Conservation (phyloP, 2,888 invertebrate genomes). For the Tinea semifulvella region DNA sequence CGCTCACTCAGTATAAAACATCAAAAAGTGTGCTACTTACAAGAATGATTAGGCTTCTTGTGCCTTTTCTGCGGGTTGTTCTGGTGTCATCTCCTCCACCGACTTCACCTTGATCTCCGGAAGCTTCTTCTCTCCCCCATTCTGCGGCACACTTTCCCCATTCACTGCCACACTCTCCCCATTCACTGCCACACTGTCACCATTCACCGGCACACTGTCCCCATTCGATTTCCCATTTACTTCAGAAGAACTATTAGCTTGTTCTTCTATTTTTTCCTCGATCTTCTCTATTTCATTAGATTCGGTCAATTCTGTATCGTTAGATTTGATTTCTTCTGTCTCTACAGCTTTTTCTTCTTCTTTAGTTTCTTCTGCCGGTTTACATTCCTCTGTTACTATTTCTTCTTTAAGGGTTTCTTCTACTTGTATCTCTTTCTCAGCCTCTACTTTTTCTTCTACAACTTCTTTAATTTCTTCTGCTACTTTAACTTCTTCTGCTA, state of each 20-base stretch:
- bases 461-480: conserved; percentile 18
- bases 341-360: neutral
- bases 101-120: conserved; percentile 64
- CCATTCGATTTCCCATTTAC: conserved; percentile 18
- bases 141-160: neutral
- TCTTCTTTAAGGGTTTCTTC: conserved; percentile 26
- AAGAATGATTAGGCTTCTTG: neutral
- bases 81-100: conserved; percentile 52
- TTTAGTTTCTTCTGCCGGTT: neutral
- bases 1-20: too few species aligned
- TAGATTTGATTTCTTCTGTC: too few species aligned
- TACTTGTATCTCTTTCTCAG: conserved; percentile 18
- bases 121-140: conserved; percentile 10
- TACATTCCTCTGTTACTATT: conserved; percentile 12
- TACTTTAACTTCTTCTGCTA: neutral
- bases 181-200: conserved; percentile 15
- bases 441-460: conserved; percentile 13
- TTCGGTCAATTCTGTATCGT: conserved; percentile 15
- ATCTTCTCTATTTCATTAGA: conserved; percentile 23
- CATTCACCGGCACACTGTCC: conserved; percentile 21
- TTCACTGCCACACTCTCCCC: conserved; percentile 28
- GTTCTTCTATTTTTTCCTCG: conserved; percentile 17
- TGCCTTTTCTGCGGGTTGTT: conserved; percentile 55
- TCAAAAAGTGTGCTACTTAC: too few species aligned
- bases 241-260: conserved; percentile 15